Conservation (phyloP, 2,888 invertebrate species). For the Aspidapion aeneum region DNA sequence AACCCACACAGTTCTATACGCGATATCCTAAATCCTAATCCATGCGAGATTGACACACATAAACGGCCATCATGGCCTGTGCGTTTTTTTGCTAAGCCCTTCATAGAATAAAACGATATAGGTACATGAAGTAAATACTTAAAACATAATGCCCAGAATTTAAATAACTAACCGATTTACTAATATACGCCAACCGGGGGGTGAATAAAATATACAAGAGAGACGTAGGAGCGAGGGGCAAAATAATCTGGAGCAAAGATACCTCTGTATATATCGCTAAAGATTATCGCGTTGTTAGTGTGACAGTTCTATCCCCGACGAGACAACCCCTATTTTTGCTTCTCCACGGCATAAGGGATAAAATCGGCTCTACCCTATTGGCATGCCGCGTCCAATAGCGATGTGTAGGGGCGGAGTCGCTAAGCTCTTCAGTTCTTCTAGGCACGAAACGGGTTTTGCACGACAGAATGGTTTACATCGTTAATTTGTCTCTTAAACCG, state of each 20-base stretch:
- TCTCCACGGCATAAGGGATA: slow-evolving; percentile 22
- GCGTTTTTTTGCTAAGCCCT: no score
- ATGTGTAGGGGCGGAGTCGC: slow-evolving; percentile 28
- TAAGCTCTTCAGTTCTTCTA: slow-evolving; percentile 27
- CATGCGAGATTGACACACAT: slow-evolving; percentile 16
- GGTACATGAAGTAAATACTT: slow-evolving; percentile 16
- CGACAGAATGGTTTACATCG: slow-evolving; percentile 22
- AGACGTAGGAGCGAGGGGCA: no score
- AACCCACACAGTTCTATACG: background rate
- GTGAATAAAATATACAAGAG: slow-evolving; percentile 18
- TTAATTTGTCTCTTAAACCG: slow-evolving; percentile 26
- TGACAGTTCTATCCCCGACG: slow-evolving; percentile 39
- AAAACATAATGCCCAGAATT: slow-evolving; percentile 26
- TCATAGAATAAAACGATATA: no score
- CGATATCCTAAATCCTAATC: background rate
- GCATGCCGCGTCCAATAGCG: slow-evolving; percentile 25
- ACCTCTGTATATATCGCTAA: slow-evolving; percentile 30
- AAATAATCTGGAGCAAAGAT: slow-evolving; percentile 20
- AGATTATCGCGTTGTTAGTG: slow-evolving; percentile 44
- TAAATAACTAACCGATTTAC: slow-evolving; percentile 31
- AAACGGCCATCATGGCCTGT: slow-evolving; percentile 13
- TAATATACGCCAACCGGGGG: slow-evolving; percentile 27
- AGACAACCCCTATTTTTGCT: slow-evolving; percentile 15
- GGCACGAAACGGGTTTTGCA: slow-evolving; percentile 21
- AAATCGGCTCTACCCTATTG: slow-evolving; percentile 29